These are phyloP conservation scores for Oithona nana DNA, from an alignment of 2,888 invertebrate genomes.

Conservation along the genomic window DNA sequence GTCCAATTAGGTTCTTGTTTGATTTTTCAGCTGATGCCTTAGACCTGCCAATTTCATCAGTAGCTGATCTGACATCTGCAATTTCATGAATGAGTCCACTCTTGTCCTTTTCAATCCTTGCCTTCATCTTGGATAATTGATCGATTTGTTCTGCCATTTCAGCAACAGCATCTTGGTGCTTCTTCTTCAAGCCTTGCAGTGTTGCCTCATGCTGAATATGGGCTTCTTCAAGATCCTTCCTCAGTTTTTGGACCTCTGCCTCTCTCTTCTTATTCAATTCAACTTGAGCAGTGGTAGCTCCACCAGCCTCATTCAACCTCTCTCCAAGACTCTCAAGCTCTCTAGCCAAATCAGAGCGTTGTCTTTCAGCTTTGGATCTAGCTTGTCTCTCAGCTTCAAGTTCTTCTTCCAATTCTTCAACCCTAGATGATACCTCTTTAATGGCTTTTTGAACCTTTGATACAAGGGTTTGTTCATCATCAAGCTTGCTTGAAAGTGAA, in stretches of 20 bases:
- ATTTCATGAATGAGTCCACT: constrained; percentile 70
- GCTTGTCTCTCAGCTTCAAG: constrained; percentile 97
- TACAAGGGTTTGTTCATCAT: constrained; percentile 94
- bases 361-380: constrained; percentile 58
- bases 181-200: constrained; percentile 91
- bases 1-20: constrained; percentile 89
- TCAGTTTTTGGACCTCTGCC: constrained; percentile 92
- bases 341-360: constrained; percentile 85
- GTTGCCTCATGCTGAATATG: constrained; percentile 97
- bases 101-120: constrained; percentile 86
- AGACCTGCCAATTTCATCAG: constrained; percentile 82
- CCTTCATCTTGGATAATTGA: constrained; percentile 97
- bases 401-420: constrained; percentile 98
- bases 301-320: constrained; percentile 94
- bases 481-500: constrained; percentile 73
- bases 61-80: constrained; percentile 77
- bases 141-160: constrained; percentile 99
- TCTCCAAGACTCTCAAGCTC: constrained; percentile 93
- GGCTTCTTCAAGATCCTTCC: constrained; percentile 93
- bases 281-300: constrained; percentile 95
- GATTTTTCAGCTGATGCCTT: constrained; percentile 96
- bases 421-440: constrained; percentile 95
- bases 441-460: constrained; percentile 96
- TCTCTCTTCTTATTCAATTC: constrained; percentile 99
- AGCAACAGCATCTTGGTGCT: constrained; percentile 97